Evolutionary conservation across 1,140 invertebrate species (phyloP), one percentile per base, ranked within the genome.

Genomic region (Drosophila lowei): DNA sequence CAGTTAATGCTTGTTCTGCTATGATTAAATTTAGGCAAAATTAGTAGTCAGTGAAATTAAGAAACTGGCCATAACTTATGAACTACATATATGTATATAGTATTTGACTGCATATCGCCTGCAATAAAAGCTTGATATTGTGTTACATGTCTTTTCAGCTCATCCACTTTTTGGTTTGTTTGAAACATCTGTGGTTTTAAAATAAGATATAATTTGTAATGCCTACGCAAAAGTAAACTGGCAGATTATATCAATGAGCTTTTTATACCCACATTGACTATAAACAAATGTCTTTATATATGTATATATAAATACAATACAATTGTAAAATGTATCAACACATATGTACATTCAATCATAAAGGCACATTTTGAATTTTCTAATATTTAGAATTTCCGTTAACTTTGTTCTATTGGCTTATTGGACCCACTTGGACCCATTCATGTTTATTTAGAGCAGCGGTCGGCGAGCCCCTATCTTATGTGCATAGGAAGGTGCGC

Each of bases 71-170:
- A 30, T 9, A 30, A 3, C 30, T 9, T 9, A 30, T 30, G 8
- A 30, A 9, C 28, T 30, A 30, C 7, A 30, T 8, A 30, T 8
- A 34, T 11, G 34, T 34, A 8, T 34, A 11, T 34, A 34, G 9
- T 11, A 34, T 34, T 3, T 11, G 3, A 11, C 3, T 34, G 30
- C 30, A 11, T 34, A 11, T 30, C 28, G 28, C 73, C 73, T 46
- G 53, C 63, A 73, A 52, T 73, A 72, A 75, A 75, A 58, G 72
- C 52, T 65, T 75, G 59, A 62, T 67, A 66, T 66, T 75, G 75
- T 67, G 48, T 75, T 75, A 72, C 72, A 75, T 73, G 72, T 76
- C 72, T 76, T 76, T 76, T 76, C 63, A 76, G 72, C 72, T 76
- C 72, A 52, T 75, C 55, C 56, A 76, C 67, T 76, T 67, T 61